Evolutionary conservation across 2,797 vertebrate genomes (phyloP), one percentile per base, ranked within the genome.

Genomic region (Hoplostethus mediterraneus): DNA sequence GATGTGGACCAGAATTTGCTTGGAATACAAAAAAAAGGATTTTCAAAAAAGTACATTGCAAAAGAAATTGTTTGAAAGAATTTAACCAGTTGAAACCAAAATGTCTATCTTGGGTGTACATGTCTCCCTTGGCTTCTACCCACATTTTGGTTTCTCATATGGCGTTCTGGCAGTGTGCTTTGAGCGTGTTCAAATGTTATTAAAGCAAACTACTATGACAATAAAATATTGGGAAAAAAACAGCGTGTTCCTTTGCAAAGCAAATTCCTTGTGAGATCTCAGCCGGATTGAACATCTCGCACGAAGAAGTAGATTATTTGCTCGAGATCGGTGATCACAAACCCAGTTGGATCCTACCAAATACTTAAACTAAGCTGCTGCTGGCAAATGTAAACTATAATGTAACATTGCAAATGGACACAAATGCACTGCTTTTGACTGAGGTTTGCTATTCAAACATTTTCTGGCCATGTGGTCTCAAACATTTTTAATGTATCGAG

Each of bases 121-220:
- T 80, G 78, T 90, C 77, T 90, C 90, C 87, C 84, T 90, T 89
- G 90, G 85, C 87, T 93, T 92, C 90, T 67, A 79, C 78, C 86
- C 87, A 87, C 71, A 87, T 86, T 81, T 92, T 90, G 90, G 84
- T 93, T 93, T 94, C 88, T 92, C 72, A 75, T 88, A 74, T 89
- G 81, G 75, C 84, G 86, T 90, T 93, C 90, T 75, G 85, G 93
- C 95, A 82, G 92, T 93, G 94, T 95, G 95, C 94, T 93, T 28
- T 90, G 95, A 95, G 93, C 94, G 94, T 92, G 92, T 94, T 95
- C 95, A 96, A 95, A 94, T 96, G 95, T 97, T 97, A 97, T 94
- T 94, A 95, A 97, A 95, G 94, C 90, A 95, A 89, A 97, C 95
- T 95, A 96, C 95, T 96, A 95, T 96, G 95, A 97, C 96, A 99